Evolutionary conservation across 2,797 vertebrate species (phyloP).

Genomic region (Rhincodon typus): DNA sequence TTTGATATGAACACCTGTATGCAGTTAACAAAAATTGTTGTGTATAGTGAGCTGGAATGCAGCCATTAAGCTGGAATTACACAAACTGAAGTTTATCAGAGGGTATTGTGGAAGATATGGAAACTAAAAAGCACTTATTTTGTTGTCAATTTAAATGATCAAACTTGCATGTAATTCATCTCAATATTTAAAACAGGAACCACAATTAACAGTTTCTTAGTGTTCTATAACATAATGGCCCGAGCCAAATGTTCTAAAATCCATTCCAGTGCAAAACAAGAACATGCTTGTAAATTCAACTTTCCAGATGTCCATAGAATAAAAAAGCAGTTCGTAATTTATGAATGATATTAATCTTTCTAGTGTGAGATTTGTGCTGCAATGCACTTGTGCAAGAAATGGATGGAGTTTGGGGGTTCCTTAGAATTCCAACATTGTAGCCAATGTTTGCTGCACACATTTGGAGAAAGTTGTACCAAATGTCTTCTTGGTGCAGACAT

Average conservation of each 20-base stretch:
- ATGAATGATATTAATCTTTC: background rate
- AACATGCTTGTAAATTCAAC: background rate
- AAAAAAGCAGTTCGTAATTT: background rate
- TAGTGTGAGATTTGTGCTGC: background rate
- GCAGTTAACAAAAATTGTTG: slow-evolving; percentile 49
- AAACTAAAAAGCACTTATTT: background rate
- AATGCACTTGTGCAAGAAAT: background rate
- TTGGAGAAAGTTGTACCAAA: too few species aligned
- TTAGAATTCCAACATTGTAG: too few species aligned
- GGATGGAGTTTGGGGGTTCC: too few species aligned
- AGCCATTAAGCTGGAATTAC: slow-evolving; percentile 38
- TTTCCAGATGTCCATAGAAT: background rate
- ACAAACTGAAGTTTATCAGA: background rate
- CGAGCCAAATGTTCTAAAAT: background rate
- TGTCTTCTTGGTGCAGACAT: too few species aligned
- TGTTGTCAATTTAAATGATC: background rate
- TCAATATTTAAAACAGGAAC: background rate
- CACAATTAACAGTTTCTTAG: background rate
- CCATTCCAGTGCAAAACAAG: background rate
- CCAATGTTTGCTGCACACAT: too few species aligned
- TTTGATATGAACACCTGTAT: slow-evolving; percentile 55
- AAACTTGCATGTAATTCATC: background rate
- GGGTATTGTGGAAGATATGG: background rate
- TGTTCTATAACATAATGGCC: background rate
- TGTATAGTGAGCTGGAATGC: slow-evolving; percentile 42